Evolutionary conservation across 2,113 vertebrate species (phyloP).

Genomic region (Mugil cephalus): DNA sequence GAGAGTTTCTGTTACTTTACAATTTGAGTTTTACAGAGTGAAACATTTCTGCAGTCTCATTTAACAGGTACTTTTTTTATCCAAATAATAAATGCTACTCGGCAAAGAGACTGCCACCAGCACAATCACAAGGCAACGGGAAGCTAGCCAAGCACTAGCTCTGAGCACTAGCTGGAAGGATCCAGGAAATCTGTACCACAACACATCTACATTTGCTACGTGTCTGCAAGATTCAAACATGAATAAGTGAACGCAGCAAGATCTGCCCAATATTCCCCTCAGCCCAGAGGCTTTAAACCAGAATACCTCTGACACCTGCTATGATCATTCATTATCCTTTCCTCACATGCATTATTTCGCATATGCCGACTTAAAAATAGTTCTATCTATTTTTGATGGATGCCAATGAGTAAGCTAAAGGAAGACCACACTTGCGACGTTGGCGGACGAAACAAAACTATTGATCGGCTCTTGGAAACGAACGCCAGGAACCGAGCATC

Average conservation of each 20-base stretch:
- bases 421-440: slow-evolving; percentile 52
- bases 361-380: slow-evolving; percentile 63
- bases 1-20: neutral
- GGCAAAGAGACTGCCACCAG: slow-evolving; percentile 64
- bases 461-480: too few species aligned
- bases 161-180: slow-evolving; percentile 60
- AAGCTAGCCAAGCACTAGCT: slow-evolving; percentile 68
- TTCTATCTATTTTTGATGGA: slow-evolving; percentile 55
- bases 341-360: slow-evolving; percentile 65
- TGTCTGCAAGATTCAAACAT: slow-evolving; percentile 65
- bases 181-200: slow-evolving; percentile 44
- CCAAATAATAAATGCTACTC: slow-evolving; percentile 49
- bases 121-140: slow-evolving; percentile 72
- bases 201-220: slow-evolving; percentile 64
- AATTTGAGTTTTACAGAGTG: slow-evolving; percentile 19
- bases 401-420: slow-evolving; percentile 55
- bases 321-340: slow-evolving; percentile 62
- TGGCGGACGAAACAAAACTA: too few species aligned
- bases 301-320: slow-evolving; percentile 71
- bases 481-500: too few species aligned
- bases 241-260: slow-evolving; percentile 71
- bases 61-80: slow-evolving; percentile 15
- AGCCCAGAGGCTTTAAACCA: slow-evolving; percentile 46
- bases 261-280: slow-evolving; percentile 63
- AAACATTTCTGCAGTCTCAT: slow-evolving; percentile 20